phyloP scores from a whole-genome alignment of 2,888 invertebrate species.

The Agonopterix heracliana region DNA sequence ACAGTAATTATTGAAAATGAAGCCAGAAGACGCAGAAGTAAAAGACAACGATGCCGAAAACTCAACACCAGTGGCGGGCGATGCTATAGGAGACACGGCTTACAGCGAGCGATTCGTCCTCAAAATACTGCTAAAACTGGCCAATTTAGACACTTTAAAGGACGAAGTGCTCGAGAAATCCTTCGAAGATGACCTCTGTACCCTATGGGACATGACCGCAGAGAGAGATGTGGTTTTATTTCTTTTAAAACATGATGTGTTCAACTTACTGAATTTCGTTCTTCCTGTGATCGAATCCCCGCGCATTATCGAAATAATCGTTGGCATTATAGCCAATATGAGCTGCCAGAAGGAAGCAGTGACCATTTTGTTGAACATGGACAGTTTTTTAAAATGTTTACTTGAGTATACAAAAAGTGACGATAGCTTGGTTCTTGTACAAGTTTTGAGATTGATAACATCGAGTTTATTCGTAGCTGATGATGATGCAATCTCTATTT shows the following conservation, averaged over 20 bases:
- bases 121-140: conserved; percentile 79
- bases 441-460: conserved; percentile 81
- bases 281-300: conserved; percentile 75
- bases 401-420: conserved; percentile 76
- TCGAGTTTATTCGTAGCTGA: conserved; percentile 66
- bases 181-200: conserved; percentile 84
- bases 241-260: conserved; percentile 80
- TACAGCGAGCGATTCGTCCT: conserved; percentile 87
- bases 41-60: conserved; percentile 22
- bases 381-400: conserved; percentile 74
- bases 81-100: conserved; percentile 86
- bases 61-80: conserved; percentile 75
- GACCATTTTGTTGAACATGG: conserved; percentile 70
- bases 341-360: conserved; percentile 80
- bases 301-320: conserved; percentile 85
- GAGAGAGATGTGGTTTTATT: conserved; percentile 85
- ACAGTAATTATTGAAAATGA: conserved; percentile 24
- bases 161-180: conserved; percentile 76
- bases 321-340: conserved; percentile 91
- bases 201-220: conserved; percentile 90
- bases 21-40: conserved; percentile 31
- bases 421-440: conserved; percentile 83
- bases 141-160: conserved; percentile 60
- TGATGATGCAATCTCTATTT: conserved; percentile 54
- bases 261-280: conserved; percentile 78